Base-by-base conservation (phyloP, 2,113 vertebrate species). In the Odontophorus gujanensis region DNA sequence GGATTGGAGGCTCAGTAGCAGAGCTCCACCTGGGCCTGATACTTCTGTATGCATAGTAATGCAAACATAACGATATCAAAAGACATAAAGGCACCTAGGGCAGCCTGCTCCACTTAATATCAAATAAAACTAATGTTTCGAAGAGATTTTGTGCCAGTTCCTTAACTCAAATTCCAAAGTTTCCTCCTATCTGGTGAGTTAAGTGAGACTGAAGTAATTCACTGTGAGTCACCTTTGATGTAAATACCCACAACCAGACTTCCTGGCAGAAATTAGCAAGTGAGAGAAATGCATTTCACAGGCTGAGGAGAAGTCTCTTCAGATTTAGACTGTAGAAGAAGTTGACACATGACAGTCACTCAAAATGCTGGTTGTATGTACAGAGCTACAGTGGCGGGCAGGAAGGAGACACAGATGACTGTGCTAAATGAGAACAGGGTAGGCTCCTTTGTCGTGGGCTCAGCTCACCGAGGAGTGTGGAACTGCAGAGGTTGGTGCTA, bases 21-120 rank as follows among this genome's bases (percentile, higher is more conserved):
- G 1, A 6, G 1, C 43, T 50, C 13, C 71, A 73, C 42, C 1
- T 1, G 16, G 69, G 61, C 22, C 16, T 7, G 4, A 5, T 45
- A 42, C 63, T 82, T 11, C 48, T 5, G 2, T 22, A 51, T 12
- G 8, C 25, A 30, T 40, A 24, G 5, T 21, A 36, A 17, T 30
- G 61, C 38, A 66, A 81, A 88, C 7, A 16, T 7, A 66, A 69
- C 45, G 7, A 18, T 21, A 45, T 5, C 34, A 42, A 75, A 50
- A 67, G 9, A 34, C 3, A 15, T n/a, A 53, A 74, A 32, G 13
- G 72, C 18, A 18, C 42, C 59, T 59, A 28, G 10, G 3, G 18
- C 47, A 75, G 43, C 5, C 24, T 74, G 58, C 8, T 77, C 9
- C 5, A 74, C 15, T 63, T 20, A 38, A 13, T 63, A 75, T 47